Conservation (phyloP, 2,113 vertebrate species). For the Callipepla squamata region DNA sequence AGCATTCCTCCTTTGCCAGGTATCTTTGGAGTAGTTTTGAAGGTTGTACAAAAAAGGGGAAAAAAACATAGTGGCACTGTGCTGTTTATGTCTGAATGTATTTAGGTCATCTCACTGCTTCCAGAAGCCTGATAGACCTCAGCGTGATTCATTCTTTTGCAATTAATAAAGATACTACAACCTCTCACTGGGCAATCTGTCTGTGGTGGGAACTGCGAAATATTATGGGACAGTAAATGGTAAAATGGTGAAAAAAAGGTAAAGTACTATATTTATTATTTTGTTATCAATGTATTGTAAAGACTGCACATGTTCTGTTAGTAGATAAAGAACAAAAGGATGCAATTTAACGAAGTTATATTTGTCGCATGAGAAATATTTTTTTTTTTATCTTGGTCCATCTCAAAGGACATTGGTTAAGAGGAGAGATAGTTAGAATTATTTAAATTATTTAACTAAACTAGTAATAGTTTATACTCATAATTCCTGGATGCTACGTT, state of each 20-base stretch:
- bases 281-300: background rate
- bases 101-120: background rate
- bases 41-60: background rate
- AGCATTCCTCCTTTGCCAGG: background rate
- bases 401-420: background rate
- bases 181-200: background rate
- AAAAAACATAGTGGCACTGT: background rate
- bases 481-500: background rate
- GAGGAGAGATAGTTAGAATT: background rate
- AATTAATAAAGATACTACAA: background rate
- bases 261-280: background rate
- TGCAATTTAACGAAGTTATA: background rate
- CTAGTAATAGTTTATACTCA: background rate
- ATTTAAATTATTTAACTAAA: background rate
- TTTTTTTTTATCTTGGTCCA: background rate
- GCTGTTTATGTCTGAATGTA: background rate
- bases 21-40: background rate
- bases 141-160: background rate
- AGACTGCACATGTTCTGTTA: background rate
- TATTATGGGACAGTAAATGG: background rate
- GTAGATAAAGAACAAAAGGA: background rate
- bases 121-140: background rate
- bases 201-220: background rate
- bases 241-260: background rate
- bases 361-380: background rate